Evolutionary conservation across 1,140 invertebrate genomes (phyloP).

Genomic region (Scaptomyza pallida): DNA sequence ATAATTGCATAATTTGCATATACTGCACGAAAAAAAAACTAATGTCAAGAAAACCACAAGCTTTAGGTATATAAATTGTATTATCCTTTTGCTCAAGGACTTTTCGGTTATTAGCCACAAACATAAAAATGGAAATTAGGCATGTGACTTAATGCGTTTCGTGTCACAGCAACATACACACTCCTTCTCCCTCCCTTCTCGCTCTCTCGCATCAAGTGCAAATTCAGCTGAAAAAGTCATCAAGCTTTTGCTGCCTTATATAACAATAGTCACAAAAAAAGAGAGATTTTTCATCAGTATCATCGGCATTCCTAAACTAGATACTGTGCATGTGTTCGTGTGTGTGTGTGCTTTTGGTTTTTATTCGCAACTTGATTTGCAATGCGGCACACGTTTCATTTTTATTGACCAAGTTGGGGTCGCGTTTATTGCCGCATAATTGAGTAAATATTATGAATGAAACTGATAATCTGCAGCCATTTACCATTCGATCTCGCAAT

Average conservation of each 20-base stretch:
- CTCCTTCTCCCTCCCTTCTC: background rate
- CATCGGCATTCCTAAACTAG: background rate
- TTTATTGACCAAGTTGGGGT: constrained; percentile 61
- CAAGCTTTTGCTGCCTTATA: constrained; percentile 19
- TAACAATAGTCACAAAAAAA: constrained; percentile 22
- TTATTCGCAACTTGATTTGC: constrained; percentile 44
- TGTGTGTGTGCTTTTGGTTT: background rate
- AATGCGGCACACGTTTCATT: constrained; percentile 60
- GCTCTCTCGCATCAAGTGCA: constrained; percentile 8
- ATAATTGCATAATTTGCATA: constrained; percentile 65
- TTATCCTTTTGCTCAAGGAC: constrained; percentile 1
- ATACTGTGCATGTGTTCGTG: background rate
- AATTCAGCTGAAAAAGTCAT: constrained; percentile 43
- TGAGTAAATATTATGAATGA: constrained; percentile 66
- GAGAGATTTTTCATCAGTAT: background rate
- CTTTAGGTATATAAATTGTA: background rate
- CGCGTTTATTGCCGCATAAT: constrained; percentile 66
- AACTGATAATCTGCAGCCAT: constrained; percentile 59
- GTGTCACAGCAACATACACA: constrained; percentile 8
- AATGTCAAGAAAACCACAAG: background rate
- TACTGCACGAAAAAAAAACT: constrained; percentile 48
- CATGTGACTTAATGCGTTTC: constrained; percentile 45
- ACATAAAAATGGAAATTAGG: constrained; percentile 35
- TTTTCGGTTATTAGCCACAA: constrained; percentile 36
- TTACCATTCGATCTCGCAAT: constrained; percentile 52